Base-by-base conservation (phyloP, 2,888 invertebrate genomes). In the Polylopha cassiicola region DNA sequence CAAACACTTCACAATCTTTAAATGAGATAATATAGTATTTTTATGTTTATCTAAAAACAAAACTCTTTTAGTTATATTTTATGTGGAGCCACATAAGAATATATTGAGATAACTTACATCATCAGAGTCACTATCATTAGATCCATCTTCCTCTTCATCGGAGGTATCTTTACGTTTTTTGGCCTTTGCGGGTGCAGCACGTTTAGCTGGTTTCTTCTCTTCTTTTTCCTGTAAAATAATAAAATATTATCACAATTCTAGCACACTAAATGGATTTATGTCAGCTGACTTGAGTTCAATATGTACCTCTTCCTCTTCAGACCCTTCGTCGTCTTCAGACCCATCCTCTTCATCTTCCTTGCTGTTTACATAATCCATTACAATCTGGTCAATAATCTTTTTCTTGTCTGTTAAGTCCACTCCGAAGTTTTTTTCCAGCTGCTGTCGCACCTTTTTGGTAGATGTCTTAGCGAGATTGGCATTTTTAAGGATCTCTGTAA, bases 361-460 rank as follows among this genome's bases (percentile, higher is more conserved):
- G 31, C 53, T 65, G 50, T 80, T 74, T 6, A 89, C 88, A 56
- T 90, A 91, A 51, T 94, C 92, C 92, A 95, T 93, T 4, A 97
- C 94, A 45, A 97, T 81, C 53, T 91, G 89, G 67, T 96, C 95
- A n/a, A 97, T 93, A 71, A 95, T 90, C 66, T 93, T 92, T 76
- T 94, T 95, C 59, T 95, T 92, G 29, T 75, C 89, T 4, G 90
- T 81, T 27, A 98, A 85, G 55, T 95, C 94, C 31, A 90, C 86
- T 20, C 90, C 91, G 4, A 96, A 87, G 58, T 92, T 92, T 53
- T 92, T 90, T 72, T 97, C 95, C 50, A 98, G 81, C 62, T 93
- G 91, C 68, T 92, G 91, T 27, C 97, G 90, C 8, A 98, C 95
- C 73, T 95, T 95, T 69, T 97, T 97, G 4, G 95, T 92, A 2